phyloP scores from a whole-genome alignment of 2,797 vertebrate genomes.

The Aselliscus stoliczkanus region DNA sequence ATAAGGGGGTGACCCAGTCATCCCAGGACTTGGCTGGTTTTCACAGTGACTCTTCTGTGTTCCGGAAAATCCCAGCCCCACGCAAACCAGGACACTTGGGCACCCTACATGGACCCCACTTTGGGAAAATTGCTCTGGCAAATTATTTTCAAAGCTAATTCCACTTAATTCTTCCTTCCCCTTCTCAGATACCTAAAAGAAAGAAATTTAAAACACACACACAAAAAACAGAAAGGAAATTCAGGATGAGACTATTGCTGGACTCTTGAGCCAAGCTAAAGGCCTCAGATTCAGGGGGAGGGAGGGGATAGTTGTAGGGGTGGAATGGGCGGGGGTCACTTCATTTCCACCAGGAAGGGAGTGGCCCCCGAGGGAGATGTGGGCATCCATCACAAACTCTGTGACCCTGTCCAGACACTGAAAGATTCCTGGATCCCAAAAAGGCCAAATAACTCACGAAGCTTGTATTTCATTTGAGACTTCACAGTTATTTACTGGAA shows the following conservation, averaged over 20 bases:
- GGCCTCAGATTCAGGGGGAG: neutral
- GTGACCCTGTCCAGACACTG: slow-evolving; percentile 56
- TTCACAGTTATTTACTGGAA: slow-evolving; percentile 63
- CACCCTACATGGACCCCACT: neutral
- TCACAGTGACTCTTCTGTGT: accelerated
- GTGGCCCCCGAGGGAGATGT: neutral
- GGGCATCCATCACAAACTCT: neutral
- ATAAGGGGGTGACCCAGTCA: neutral
- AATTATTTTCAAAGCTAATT: neutral
- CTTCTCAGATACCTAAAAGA: neutral
- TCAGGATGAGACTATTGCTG: neutral
- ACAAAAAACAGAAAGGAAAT: neutral
- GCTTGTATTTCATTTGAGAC: slow-evolving; percentile 49
- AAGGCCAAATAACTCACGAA: slow-evolving; percentile 34
- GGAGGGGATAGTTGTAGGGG: neutral
- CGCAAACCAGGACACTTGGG: neutral
- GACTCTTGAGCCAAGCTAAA: neutral
- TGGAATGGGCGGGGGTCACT: neutral
- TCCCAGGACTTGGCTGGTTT: neutral
- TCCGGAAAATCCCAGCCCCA: neutral
- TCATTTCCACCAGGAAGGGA: slow-evolving; percentile 10
- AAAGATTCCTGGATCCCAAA: slow-evolving; percentile 49
- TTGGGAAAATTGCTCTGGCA: neutral
- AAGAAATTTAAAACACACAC: neutral
- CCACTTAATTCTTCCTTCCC: neutral